Percentiles rank a stretch among this genome's conserved stretches.
Conservation (phyloP, 2,888 invertebrate species). For the Sarcophaga caerulescens region DNA sequence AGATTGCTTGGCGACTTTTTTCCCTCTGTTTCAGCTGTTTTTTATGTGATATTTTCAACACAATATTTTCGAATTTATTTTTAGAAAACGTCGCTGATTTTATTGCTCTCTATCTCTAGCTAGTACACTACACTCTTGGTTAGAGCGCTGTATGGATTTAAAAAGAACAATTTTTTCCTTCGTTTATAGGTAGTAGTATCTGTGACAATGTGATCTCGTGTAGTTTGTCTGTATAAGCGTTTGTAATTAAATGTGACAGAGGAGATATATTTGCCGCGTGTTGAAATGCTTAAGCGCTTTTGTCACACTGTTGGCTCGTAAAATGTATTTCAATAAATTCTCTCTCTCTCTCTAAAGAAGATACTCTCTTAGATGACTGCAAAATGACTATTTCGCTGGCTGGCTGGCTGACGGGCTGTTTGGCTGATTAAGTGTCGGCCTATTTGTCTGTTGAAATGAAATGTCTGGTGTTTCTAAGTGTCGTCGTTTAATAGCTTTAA, state of each 20-base stretch:
- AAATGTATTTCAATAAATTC: background rate
- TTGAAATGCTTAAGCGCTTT: slow-evolving; percentile 31
- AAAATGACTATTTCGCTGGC: slow-evolving; percentile 17
- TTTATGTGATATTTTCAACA: slow-evolving; percentile 54
- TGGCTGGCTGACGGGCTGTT: background rate
- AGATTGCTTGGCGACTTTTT: slow-evolving; percentile 16
- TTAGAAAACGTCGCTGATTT: slow-evolving; percentile 37
- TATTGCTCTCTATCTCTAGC: background rate
- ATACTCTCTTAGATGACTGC: background rate
- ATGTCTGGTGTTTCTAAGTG: background rate
- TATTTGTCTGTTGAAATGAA: no score
- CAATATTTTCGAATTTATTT: slow-evolving; percentile 47
- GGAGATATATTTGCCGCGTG: slow-evolving; percentile 41
- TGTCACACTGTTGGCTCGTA: slow-evolving; percentile 26
- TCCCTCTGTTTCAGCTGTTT: slow-evolving; percentile 40
- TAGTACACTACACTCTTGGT: background rate
- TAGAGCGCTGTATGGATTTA: background rate
- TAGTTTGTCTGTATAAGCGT: background rate
- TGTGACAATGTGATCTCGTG: background rate
- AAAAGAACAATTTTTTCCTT: background rate
- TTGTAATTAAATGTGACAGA: slow-evolving; percentile 12
- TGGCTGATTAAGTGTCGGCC: background rate
- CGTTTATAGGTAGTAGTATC: slow-evolving; percentile 3
- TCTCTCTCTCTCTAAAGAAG: slow-evolving; percentile 13
- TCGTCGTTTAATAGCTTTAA: background rate